Base-by-base conservation (phyloP, 2,113 vertebrate species). In the Fregetta grallaria region DNA sequence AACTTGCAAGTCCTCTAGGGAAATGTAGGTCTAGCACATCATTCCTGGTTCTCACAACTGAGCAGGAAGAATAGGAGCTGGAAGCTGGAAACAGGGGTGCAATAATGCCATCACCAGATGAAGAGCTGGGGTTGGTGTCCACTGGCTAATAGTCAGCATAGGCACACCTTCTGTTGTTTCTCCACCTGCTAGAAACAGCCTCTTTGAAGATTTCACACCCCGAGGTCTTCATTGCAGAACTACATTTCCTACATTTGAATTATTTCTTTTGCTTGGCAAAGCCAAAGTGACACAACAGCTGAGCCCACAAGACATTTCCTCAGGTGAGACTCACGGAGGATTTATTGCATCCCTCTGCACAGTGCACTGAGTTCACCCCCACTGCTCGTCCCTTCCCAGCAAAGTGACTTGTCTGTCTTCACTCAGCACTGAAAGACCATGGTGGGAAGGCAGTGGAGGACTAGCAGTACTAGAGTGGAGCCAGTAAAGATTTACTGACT, bases 111-210 rank as follows among this genome's bases (percentile, higher is more conserved):
- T 27, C 2, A 2, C 4, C 25, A 86, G 30, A 11, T 56, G 75
- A 68, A 61, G 53, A 80, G 25, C 14, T 55, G 21, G 1, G 0
- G 6, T 59, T 72, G 47, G 25, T 1, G 0, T 13, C 27, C 67
- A 25, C 11, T 15, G 8, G 7, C 58, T 83, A 74, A 44, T 14
- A 68, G 62, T 23, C 45, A 66, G 16, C 29, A 47, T 1, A 68
- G 17, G 7, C 26, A 77, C 13, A 61, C 7, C 25, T 91, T 15
- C 23, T 61, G 16, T 8, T 5, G 3, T 68, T 68, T 83, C 40
- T 44, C 13, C 36, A 59, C 36, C 23, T 58, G 23, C 20, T 58
- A 78, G 70, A 53, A 85, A 75, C 7, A 82, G 32, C 26, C 29
- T 32, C 44, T 67, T 32, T 25, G 58, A 86, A 79, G 27, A 65